phyloP scores from a whole-genome alignment of 2,113 vertebrate species.

The Pardalotus punctatus region DNA sequence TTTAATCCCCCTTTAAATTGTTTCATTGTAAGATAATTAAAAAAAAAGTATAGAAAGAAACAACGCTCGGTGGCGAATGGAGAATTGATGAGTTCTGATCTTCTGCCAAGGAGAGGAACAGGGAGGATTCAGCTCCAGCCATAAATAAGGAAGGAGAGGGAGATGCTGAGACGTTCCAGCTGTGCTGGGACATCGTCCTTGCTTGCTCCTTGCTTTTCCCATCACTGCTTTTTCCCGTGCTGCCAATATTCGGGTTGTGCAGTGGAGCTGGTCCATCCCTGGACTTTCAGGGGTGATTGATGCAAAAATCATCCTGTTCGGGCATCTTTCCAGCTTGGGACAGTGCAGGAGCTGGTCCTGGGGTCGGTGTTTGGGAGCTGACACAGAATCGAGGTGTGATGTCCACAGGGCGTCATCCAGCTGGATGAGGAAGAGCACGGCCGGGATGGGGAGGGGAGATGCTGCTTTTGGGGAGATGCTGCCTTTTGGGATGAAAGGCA shows the following conservation, averaged over 20 bases:
- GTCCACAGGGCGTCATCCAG: neutral
- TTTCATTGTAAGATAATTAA: neutral
- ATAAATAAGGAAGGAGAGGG: neutral
- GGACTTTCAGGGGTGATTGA: neutral
- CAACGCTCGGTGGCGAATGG: accelerated
- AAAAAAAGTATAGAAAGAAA: neutral
- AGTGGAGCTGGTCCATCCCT: neutral
- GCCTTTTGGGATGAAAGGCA: neutral
- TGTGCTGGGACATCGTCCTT: neutral
- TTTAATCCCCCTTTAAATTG: neutral
- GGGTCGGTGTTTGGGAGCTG: neutral
- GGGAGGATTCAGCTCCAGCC: neutral
- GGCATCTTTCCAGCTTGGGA: neutral
- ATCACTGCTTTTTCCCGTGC: accelerated
- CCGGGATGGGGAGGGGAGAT: neutral
- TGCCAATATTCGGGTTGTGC: accelerated
- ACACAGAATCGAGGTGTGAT: neutral
- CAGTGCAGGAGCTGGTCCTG: neutral
- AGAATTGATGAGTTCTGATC: neutral
- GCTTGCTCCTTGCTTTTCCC: neutral
- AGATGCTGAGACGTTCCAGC: constrained; percentile 10
- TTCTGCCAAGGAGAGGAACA: neutral
- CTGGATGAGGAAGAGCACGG: accelerated
- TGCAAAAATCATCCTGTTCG: neutral
- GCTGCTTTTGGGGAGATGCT: neutral